Evolutionary conservation across 2,888 invertebrate genomes (phyloP), one percentile per base, ranked within the genome.

Genomic region (Taphrorychus bicolor): DNA sequence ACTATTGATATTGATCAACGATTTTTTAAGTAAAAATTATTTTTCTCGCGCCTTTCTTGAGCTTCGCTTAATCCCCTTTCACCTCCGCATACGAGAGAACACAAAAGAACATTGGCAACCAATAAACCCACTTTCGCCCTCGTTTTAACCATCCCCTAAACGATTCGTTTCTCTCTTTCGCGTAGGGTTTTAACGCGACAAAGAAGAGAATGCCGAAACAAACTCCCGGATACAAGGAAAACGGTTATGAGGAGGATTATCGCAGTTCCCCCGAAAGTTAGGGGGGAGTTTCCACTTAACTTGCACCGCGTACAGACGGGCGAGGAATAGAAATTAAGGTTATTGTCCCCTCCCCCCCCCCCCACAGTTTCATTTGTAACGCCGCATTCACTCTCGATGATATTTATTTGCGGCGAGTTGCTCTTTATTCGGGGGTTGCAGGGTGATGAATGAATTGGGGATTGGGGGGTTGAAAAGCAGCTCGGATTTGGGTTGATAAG

Each of bases 281-380:
- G 62, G 68, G 70, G 69, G 68, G 61, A 65, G 64, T 71, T 71
- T 69, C 72, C 66, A 67, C 70, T 70, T 70, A 70, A 70, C 70
- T 70, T 67, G 63, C 62, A 62, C 70, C 63, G 69, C 69, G 69
- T 69, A 60, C 61, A 69, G 68, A 76, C 77, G 74, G 69, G 66
- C 63, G 59, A 57, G 73, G 78, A 78, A 79, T 79, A 78, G 78
- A 78, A 78, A 78, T 79, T 79, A 77, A 77, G 77, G 76, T 76
- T 75, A 76, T 78, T 79, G 76, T 76, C 73, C 75, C 74, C 72
- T 76, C 76, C 73, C 75, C 74, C 72, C 76, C 77, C 76, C 78
- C 78, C 77, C 76, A 77, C 76, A 23, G n/a, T 76, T 75, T 75
- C 73, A 76, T 77, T 77, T 75, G 78, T 76, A 75, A 75, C 76